Evolutionary conservation across 2,113 vertebrate genomes (phyloP).

Genomic region (Callithrix jacchus): DNA sequence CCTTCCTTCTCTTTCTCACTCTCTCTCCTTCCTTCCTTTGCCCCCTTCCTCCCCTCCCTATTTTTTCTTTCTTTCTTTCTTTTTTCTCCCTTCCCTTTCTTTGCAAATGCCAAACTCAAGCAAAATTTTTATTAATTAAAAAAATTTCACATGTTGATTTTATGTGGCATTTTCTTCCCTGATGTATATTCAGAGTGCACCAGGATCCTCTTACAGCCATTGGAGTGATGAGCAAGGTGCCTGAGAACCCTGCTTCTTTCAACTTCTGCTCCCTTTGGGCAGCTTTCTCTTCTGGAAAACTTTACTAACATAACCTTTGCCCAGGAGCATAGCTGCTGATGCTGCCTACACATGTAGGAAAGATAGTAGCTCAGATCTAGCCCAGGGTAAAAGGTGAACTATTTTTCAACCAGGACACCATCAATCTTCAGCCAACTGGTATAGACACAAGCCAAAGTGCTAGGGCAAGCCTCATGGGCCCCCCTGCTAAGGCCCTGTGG

Average conservation of each 20-base stretch:
- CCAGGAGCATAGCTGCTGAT: not conserved
- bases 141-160: not conserved
- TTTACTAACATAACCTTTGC: not conserved
- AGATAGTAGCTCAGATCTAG: not conserved
- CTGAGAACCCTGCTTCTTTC: not conserved
- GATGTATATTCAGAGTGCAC: fast-evolving
- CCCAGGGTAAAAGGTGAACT: not conserved
- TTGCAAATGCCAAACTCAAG: not conserved
- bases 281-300: constrained; percentile 39
- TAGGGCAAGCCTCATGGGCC: not conserved
- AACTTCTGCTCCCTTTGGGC: not conserved
- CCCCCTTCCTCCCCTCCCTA: too few species aligned
- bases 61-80: not conserved
- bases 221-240: not conserved
- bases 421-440: not conserved
- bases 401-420: not conserved
- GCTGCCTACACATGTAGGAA: not conserved
- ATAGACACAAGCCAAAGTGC: not conserved
- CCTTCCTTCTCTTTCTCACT: too few species aligned
- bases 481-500: not conserved
- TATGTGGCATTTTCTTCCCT: not conserved
- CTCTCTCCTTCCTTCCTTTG: too few species aligned
- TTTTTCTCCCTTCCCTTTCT: not conserved
- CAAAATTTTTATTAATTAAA: not conserved
- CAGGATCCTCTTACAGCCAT: not conserved